A percentile compares a stretch with the other conserved stretches of the same genome.
These are phyloP conservation scores for Glaucidium brasilianum DNA, from an alignment of 2,113 vertebrate genomes.

Conservation along the genomic window DNA sequence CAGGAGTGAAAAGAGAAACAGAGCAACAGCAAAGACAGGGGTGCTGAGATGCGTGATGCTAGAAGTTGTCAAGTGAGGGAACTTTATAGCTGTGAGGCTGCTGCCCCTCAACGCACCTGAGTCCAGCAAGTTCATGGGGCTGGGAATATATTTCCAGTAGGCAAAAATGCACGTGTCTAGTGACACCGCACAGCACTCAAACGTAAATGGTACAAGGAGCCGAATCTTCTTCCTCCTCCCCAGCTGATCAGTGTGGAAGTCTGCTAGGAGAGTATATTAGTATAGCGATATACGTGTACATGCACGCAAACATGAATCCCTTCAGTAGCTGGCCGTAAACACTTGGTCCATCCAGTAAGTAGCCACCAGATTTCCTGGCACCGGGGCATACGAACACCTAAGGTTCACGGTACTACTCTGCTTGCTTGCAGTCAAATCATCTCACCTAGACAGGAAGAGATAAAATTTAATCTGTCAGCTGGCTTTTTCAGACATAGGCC, in stretches of 20 bases:
- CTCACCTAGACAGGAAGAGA: too few species aligned
- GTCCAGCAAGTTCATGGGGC: neutral
- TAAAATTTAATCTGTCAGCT: neutral
- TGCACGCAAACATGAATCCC: neutral
- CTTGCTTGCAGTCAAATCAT: neutral
- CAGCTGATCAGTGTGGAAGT: neutral
- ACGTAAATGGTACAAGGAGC: fast-evolving
- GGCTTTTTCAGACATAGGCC: neutral
- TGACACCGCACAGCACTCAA: fast-evolving
- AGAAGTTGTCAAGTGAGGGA: neutral
- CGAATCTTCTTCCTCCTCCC: neutral
- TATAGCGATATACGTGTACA: fast-evolving
- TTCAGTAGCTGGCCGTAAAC: neutral
- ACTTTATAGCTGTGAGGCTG: neutral
- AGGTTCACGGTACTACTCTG: neutral
- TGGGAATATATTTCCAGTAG: neutral
- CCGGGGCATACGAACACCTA: fast-evolving
- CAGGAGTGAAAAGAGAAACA: neutral
- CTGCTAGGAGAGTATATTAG: neutral
- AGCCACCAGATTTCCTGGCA: neutral
- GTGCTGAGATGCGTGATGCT: too few species aligned
- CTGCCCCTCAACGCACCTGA: fast-evolving
- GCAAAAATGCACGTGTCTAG: neutral
- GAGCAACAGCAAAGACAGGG: neutral
- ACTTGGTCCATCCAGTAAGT: neutral